phyloP scores from a whole-genome alignment of 2,888 invertebrate species.

The Dinocampus coccinellae region DNA sequence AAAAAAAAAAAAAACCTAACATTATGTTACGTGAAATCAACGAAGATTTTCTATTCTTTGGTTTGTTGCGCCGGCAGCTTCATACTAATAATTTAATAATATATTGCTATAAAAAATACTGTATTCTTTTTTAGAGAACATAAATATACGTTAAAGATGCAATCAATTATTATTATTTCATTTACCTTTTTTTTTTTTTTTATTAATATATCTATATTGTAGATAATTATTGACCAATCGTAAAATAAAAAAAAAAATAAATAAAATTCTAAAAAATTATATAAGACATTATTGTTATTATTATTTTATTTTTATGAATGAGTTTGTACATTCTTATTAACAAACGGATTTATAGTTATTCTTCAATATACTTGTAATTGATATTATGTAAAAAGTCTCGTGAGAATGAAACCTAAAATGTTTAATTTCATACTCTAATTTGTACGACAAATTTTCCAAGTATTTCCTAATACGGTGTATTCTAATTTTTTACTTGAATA shows the following conservation, averaged over 20 bases:
- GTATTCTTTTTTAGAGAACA: conserved; percentile 53
- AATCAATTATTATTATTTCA: conserved; percentile 50
- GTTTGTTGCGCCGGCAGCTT: conserved; percentile 30
- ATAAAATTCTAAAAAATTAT: conserved; percentile 25
- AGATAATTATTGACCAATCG: neutral
- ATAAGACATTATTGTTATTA: conserved; percentile 49
- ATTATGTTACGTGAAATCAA: conserved; percentile 9
- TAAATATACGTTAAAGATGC: conserved; percentile 52
- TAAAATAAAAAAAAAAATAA: neutral
- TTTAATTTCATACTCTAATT: conserved; percentile 5
- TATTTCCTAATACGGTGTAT: neutral
- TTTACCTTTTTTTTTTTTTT: conserved; percentile 50
- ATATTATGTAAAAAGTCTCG: conserved; percentile 38
- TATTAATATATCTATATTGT: conserved; percentile 43
- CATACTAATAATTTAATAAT: conserved; percentile 42
- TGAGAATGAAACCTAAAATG: conserved; percentile 31
- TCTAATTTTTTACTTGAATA: neutral
- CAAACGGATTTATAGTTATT: conserved; percentile 53
- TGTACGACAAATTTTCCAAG: no score
- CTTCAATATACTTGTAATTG: conserved; percentile 45
- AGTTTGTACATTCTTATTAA: conserved; percentile 61
- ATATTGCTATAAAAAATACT: conserved; percentile 50
- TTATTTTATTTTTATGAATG: conserved; percentile 59
- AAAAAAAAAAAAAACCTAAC: no score
- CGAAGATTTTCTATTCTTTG: conserved; percentile 19